Base-by-base conservation (phyloP, 1,140 invertebrate species). In the Paraescarpia echinospica region DNA sequence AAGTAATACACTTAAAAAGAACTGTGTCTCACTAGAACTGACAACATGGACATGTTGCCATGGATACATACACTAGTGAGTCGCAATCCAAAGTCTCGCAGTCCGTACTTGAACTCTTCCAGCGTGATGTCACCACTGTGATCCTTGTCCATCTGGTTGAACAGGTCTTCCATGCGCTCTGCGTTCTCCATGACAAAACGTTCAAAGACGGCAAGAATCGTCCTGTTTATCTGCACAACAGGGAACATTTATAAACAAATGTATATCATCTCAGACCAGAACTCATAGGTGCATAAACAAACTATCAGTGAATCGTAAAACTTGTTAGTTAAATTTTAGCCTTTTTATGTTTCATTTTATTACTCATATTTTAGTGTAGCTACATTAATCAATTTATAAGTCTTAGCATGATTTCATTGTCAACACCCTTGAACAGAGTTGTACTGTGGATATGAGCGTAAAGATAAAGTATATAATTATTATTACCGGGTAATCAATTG, bases 1-100 rank as follows among this genome's bases (percentile, higher is more conserved):
- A 90, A 34, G 18, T 34, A 6, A 89, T 33, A 34, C 34, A 33
- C 4, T 33, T 33, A 89, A 18, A 33, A 18, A 33, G 89, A 34
- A 34, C n/a, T 89, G 8, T 34, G 18, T 89, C 34, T 41, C 12
- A 12, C 41, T 41, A 41, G 41, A 41, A 91, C 35, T 91, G 31
- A 33, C 91, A 34, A 8, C 35, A 9, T 33, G 35, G 31, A 4
- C 91, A 91, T 4, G 8, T n/a, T n/a, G n/a, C 33, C 1, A 91
- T 5, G 90, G 34, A 18, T 89, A 92, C 95, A 92, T 94, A 95
- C 95, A 94, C 94, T 95, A 22, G 95, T 95, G 4, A 95, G 93
- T 34, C 95, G 92, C 14, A 95, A 93, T 51, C 95, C 95, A 31
- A 94, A 94, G 33, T 94, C 93, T 93, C 94, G 94, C 4, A 95